Evolutionary conservation across 2,888 invertebrate species (phyloP).

Genomic region (Spatulosminthurus flaviceps): DNA sequence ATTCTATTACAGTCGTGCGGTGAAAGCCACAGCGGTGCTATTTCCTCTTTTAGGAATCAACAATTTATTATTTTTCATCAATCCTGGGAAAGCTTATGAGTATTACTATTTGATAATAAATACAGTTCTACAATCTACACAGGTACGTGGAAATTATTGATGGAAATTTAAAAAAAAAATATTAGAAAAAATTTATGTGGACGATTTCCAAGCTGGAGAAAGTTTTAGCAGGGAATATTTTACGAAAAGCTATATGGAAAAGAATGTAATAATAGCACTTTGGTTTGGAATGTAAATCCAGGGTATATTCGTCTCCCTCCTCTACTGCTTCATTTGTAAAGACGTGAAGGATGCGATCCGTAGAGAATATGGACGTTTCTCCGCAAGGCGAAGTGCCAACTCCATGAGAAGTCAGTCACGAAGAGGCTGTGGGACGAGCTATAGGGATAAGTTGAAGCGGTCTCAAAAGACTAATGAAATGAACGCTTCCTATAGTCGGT

Average conservation of each 20-base stretch:
- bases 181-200: too few species aligned
- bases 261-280: neutral
- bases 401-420: conserved; percentile 77
- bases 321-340: conserved; percentile 60
- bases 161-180: too few species aligned
- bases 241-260: too few species aligned
- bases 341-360: conserved; percentile 61
- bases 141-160: too few species aligned
- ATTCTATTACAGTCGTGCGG: conserved; percentile 64
- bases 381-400: conserved; percentile 51
- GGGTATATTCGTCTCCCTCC: conserved; percentile 60
- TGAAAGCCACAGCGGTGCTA: conserved; percentile 70
- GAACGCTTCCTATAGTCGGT: neutral
- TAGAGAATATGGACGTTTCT: conserved; percentile 57
- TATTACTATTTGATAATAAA: conserved; percentile 57
- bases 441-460: conserved; percentile 32
- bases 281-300: conserved; percentile 44
- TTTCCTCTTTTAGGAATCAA: conserved; percentile 71
- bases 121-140: conserved; percentile 58
- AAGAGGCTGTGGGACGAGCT: conserved; percentile 73
- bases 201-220: neutral
- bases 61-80: conserved; percentile 68
- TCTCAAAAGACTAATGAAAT: conserved; percentile 3
- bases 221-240: too few species aligned
- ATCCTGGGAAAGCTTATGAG: conserved; percentile 58